These are phyloP conservation scores for Zaprionus lineosus DNA, from an alignment of 2,888 invertebrate genomes.

Conservation along the genomic window DNA sequence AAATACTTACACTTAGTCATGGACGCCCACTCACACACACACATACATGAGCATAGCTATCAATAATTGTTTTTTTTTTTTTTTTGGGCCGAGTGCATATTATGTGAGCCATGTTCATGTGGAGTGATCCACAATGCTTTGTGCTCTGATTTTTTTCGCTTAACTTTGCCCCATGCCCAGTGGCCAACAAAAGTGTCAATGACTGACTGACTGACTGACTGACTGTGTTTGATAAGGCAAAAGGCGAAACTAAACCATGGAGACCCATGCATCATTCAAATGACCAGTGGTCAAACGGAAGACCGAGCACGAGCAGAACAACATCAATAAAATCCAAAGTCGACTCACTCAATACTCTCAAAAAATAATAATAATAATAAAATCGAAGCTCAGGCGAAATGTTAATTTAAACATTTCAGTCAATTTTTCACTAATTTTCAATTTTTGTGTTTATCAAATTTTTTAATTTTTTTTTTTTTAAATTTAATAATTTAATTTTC, in stretches of 20 bases:
- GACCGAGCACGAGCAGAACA: constrained; percentile 5
- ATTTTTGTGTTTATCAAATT: too few species aligned
- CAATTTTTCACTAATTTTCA: too few species aligned
- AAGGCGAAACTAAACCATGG: constrained; percentile 33
- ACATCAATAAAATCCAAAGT: constrained; percentile 1
- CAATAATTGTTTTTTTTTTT: too few species aligned
- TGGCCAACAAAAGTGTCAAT: constrained; percentile 66
- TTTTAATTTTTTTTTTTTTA: too few species aligned
- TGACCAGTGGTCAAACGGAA: constrained; percentile 13
- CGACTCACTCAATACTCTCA: too few species aligned
- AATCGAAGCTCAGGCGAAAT: too few species aligned
- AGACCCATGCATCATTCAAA: constrained; percentile 26
- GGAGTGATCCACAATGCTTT: constrained; percentile 24
- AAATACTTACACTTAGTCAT: constrained; percentile 8
- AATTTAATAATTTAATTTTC: too few species aligned
- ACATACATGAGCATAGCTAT: too few species aligned
- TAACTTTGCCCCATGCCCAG: constrained; percentile 14
- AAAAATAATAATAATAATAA: too few species aligned
- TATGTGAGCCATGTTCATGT: constrained; percentile 8
- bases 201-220: too few species aligned
- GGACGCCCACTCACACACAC: neutral
- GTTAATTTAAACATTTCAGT: too few species aligned
- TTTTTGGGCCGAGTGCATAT: constrained; percentile 32
- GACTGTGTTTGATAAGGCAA: constrained; percentile 54
- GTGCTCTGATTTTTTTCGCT: constrained; percentile 13